Conservation (phyloP, 2,797 vertebrate species). For the Pseudochirops cupreus region DNA sequence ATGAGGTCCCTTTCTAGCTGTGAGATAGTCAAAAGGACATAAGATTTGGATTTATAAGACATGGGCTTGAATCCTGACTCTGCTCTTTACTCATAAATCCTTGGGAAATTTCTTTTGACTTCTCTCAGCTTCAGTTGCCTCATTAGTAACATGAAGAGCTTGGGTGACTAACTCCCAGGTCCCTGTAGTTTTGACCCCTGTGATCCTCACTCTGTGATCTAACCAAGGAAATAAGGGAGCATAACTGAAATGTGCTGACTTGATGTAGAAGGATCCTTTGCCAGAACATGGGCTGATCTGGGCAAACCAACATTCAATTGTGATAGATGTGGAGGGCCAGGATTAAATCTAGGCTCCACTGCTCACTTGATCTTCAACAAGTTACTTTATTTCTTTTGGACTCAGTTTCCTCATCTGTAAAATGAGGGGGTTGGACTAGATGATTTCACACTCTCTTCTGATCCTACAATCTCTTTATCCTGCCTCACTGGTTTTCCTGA, state of each 20-base stretch:
- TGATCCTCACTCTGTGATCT: not conserved
- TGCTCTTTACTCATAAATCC: not conserved
- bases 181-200: not conserved
- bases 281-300: not conserved
- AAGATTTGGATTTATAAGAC: not conserved
- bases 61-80: not conserved
- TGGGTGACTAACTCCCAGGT: not conserved
- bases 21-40: not conserved
- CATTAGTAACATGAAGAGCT: not conserved
- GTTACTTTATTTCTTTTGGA: not conserved
- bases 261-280: not conserved
- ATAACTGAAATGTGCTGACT: not conserved
- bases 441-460: not conserved
- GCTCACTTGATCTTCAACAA: not conserved
- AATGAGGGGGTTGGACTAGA: too few relatives aligned
- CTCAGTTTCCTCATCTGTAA: too few relatives aligned
- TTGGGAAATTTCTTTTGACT: not conserved
- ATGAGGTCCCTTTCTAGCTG: not conserved
- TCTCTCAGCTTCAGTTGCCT: not conserved
- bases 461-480: not conserved
- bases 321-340: not conserved
- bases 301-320: not conserved
- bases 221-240: not conserved
- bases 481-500: not conserved
- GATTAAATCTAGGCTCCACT: not conserved